Percentiles rank a stretch among this genome's conserved stretches.
phyloP scores from a whole-genome alignment of 2,113 vertebrate species.

The Oryzias celebensis region DNA sequence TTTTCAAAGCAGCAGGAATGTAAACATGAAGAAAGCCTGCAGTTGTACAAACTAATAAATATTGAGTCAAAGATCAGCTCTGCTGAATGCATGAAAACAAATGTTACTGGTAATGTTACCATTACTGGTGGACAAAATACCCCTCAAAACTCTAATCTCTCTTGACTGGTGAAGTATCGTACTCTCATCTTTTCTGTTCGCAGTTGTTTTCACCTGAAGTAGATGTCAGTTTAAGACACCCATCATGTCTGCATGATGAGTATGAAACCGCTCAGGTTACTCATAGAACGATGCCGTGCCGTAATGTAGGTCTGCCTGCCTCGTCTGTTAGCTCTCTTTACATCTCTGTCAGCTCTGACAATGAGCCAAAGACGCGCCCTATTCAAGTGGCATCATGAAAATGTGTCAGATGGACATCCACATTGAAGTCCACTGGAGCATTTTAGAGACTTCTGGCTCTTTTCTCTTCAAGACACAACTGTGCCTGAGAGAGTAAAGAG shows the following conservation, averaged over 20 bases:
- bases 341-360: constrained; percentile 52
- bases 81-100: too few species aligned
- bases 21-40: too few species aligned
- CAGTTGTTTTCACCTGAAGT: constrained; percentile 13
- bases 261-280: constrained; percentile 24
- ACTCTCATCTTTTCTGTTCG: neutral
- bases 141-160: neutral
- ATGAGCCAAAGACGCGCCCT: constrained; percentile 45
- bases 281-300: constrained; percentile 39
- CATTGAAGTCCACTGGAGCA: constrained; percentile 70
- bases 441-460: constrained; percentile 67
- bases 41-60: too few species aligned
- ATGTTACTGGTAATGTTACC: too few species aligned
- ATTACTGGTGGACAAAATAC: too few species aligned
- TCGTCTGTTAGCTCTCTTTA: constrained; percentile 46
- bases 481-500: constrained; percentile 50
- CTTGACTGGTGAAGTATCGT: constrained; percentile 3
- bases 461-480: constrained; percentile 60
- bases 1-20: too few species aligned
- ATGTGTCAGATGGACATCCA: constrained; percentile 57
- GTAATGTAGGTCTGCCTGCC: constrained; percentile 45
- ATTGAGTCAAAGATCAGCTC: too few species aligned
- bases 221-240: constrained; percentile 38
- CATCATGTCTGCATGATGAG: constrained; percentile 18
- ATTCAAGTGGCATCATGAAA: constrained; percentile 57